Percentiles rank a stretch among this genome's conserved stretches.
Conservation (phyloP, 2,797 vertebrate genomes). For the Numenius phaeopus region DNA sequence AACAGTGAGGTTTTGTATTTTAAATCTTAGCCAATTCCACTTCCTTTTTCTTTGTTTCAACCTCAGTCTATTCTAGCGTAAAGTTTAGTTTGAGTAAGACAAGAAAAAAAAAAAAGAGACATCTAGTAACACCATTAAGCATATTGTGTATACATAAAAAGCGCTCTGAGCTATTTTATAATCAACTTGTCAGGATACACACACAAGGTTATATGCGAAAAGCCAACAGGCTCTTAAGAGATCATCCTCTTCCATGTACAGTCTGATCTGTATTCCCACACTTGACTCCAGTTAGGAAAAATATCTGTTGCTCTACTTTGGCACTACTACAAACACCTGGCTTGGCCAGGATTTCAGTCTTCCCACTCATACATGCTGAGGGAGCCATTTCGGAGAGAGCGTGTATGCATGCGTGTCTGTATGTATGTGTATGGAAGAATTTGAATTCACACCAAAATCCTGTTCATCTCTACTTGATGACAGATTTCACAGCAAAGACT, state of each 20-base stretch:
- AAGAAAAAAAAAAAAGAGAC: neutral
- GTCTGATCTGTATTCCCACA: constrained; percentile 41
- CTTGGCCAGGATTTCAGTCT: constrained; percentile 27
- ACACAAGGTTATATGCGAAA: constrained; percentile 9
- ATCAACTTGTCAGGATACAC: neutral
- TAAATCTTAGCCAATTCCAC: neutral
- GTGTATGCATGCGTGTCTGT: neutral
- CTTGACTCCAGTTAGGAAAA: constrained; percentile 10
- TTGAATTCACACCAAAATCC: neutral
- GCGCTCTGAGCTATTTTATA: neutral
- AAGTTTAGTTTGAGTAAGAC: neutral
- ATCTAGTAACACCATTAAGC: neutral
- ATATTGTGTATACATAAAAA: neutral
- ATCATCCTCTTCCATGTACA: neutral
- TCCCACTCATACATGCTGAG: constrained; percentile 7
- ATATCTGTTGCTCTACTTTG: constrained; percentile 40
- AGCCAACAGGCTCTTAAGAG: neutral
- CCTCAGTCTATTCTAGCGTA: neutral
- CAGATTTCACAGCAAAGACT: neutral
- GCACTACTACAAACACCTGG: constrained; percentile 68
- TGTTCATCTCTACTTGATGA: neutral
- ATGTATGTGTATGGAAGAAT: neutral
- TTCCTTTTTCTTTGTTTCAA: constrained; percentile 16
- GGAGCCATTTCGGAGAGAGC: neutral
- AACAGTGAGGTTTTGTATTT: neutral